Evolutionary conservation across 1,140 invertebrate genomes (phyloP), one percentile per base, ranked within the genome.

Genomic region (Phocides pigmalion): DNA sequence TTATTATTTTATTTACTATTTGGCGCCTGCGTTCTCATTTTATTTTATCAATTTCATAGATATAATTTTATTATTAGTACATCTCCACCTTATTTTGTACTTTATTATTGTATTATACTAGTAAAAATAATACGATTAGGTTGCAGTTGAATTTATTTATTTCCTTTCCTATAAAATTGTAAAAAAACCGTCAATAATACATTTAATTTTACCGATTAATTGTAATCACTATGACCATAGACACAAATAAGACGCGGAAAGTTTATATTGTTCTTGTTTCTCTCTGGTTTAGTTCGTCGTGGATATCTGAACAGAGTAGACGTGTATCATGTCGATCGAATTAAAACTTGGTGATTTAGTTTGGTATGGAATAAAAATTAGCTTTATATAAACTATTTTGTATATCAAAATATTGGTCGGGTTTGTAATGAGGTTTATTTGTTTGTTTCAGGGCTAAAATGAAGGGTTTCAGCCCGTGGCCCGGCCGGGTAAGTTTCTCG

Each of bases 401-500:
- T 28, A 32, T 47, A n/a, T 19, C 37, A 42, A 66, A 25, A 54
- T 44, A 39, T 59, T 37, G 14, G 14, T 22, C 17, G 32, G 14
- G 32, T 49, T 35, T 62, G 49, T 54, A 58, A 25, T 9, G 41
- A 37, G 54, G 37, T 66, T 68, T 66, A 49, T 44, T 44, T 65
- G 58, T 93, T 90, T 88, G 87, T 96, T 96, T 82, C 93, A 98
- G 97, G 97, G 97, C 97, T 15, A 98, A 98, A 94, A 98, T 98
- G 97, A 98, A 98, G 93, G 96, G 97, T 79, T 98, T 97, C 92
- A 96, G 96, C 64, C 96, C 97, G 65, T 98, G 97, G 97, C 97
- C 97, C 39, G 97, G 96, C 90, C 96, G 96, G 94, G 97, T 98
- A 94, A 95, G 96, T 94, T 83, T 69, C 72, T 76, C 61, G 54